Percentiles rank a stretch among this genome's conserved stretches.
phyloP scores from a whole-genome alignment of 2,797 vertebrate species.

The Premnoplex brunnescens region DNA sequence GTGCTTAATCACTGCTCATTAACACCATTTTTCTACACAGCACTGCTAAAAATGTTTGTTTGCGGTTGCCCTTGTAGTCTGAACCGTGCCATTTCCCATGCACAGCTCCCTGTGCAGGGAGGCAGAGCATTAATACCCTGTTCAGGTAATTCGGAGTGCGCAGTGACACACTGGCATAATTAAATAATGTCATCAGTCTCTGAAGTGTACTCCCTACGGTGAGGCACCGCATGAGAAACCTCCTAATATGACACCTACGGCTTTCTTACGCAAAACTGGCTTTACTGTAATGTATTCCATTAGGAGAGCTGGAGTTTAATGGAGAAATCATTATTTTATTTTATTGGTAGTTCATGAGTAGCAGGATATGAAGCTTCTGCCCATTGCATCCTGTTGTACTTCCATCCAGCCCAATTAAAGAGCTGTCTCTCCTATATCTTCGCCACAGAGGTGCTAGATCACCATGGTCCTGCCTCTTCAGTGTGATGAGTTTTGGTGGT shows the following conservation, averaged over 20 bases:
- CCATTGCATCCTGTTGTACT: not conserved
- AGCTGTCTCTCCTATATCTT: not conserved
- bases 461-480: not conserved
- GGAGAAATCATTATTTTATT: constrained; percentile 37
- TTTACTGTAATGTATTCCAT: constrained; percentile 49
- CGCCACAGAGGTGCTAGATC: not conserved
- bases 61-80: constrained; percentile 32
- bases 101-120: constrained; percentile 28
- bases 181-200: constrained; percentile 71
- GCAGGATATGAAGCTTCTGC: not conserved
- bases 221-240: constrained; percentile 40
- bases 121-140: constrained; percentile 43
- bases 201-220: constrained; percentile 62
- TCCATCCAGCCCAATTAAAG: not conserved
- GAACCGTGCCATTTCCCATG: constrained; percentile 3
- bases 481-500: not conserved
- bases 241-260: constrained; percentile 64
- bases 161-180: constrained; percentile 66
- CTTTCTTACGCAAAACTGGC: constrained; percentile 48
- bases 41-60: constrained; percentile 38
- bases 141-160: constrained; percentile 47
- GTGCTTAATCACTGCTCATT: constrained; percentile 55
- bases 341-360: constrained; percentile 19
- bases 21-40: constrained; percentile 1
- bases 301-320: constrained; percentile 41